Evolutionary conservation across 2,888 invertebrate species (phyloP), one percentile per base, ranked within the genome.

Genomic region (Heliothis peltigera): DNA sequence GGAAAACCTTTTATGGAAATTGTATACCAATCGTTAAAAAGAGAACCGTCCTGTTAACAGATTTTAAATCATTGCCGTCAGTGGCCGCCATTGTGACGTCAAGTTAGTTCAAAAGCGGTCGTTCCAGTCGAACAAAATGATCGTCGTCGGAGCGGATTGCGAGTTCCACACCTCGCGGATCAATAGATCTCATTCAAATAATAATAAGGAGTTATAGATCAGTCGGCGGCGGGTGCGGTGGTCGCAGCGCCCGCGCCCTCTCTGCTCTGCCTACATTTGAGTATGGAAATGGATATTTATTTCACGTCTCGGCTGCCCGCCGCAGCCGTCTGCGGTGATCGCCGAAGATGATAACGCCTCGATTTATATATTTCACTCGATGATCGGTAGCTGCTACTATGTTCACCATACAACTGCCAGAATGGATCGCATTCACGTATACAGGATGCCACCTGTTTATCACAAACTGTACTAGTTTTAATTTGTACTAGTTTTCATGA

Each of bases 31-130:
- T 94, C 93, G 93, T 94, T 94, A 94, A 95, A 95, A 94, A 94
- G 93, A 94, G 92, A 91, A 94, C 85, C 93, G 92, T 91, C 91
- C 94, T 94, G 95, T 95, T 94, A 95, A 95, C 95, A 94, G 94
- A 94, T 95, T 95, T 95, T 95, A 95, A 95, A 95, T 95, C 95
- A 95, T 94, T 94, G 94, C 95, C 92, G 93, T 95, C 95, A 92
- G 85, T 77, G 85, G 89, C 80, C 87, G 84, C 95, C 90, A 95
- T 95, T 95, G 95, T 95, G 90, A 93, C 89, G 95, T 95, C 95
- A 94, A 87, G 92, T 94, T 93, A 91, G 93, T 93, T 93, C 94
- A 94, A 92, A 94, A 94, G 93, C 91, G 93, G 93, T 92, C 89
- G 91, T 85, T 89, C 90, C 91, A 91, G 92, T 89, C 90, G 92